These are phyloP conservation scores for Vidua chalybeata DNA, from an alignment of 2,113 vertebrate species.

Conservation along the genomic window DNA sequence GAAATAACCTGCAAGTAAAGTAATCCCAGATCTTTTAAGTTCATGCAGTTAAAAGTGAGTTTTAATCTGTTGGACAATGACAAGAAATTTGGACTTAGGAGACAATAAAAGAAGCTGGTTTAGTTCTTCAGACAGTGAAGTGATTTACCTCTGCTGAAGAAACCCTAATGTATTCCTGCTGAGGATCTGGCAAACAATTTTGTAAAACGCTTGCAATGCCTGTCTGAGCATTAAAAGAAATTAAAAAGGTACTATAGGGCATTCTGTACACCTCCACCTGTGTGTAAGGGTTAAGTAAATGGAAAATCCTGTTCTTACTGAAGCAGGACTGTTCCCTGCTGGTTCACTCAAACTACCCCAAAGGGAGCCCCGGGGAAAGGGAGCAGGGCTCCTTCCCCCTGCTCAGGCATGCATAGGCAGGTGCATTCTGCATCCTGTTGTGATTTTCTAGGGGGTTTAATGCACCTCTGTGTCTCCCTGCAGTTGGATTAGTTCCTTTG, in stretches of 20 bases:
- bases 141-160: not conserved
- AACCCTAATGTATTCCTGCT: not conserved
- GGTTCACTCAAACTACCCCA: conserved; percentile 22
- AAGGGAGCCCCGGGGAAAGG: not conserved
- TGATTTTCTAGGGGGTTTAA: conserved; percentile 28
- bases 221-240: not conserved
- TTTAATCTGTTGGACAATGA: conserved; percentile 37
- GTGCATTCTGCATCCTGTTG: conserved; percentile 40
- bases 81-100: conserved; percentile 49
- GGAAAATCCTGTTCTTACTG: conserved; percentile 42
- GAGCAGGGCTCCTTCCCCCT: not conserved
- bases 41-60: not conserved
- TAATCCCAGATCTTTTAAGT: conserved; percentile 40
- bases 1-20: conserved; percentile 37
- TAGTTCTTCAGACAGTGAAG: not conserved
- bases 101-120: not conserved
- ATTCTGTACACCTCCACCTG: not conserved
- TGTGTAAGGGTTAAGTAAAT: conserved; percentile 20
- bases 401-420: not conserved
- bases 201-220: not conserved
- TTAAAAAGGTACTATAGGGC: not conserved
- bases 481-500: not conserved
- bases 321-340: conserved; percentile 12
- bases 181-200: conserved; percentile 24
- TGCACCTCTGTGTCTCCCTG: conserved; percentile 16